Percentiles rank a stretch among this genome's conserved stretches.
Conservation (phyloP, 2,113 vertebrate species). For the Eurypyga helias region DNA sequence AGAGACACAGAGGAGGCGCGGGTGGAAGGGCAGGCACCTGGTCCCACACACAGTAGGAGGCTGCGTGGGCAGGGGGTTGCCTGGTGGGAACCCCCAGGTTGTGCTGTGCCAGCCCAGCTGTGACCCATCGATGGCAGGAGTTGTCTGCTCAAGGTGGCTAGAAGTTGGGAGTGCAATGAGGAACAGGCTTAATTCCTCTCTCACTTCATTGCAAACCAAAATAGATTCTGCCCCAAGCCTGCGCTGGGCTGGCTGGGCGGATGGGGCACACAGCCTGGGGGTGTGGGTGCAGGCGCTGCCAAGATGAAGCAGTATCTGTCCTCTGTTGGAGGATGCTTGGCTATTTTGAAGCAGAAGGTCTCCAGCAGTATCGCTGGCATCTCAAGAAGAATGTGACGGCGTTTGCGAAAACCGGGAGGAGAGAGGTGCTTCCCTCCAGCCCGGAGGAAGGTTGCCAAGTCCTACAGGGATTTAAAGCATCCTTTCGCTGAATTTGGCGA, state of each 20-base stretch:
- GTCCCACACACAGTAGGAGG: fast-evolving
- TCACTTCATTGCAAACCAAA: not conserved
- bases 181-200: not conserved
- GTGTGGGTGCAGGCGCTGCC: fast-evolving
- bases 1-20: not conserved
- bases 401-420: not conserved
- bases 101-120: not conserved
- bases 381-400: not conserved
- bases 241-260: not conserved
- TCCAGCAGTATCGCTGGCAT: not conserved
- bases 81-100: not conserved
- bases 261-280: fast-evolving
- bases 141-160: not conserved
- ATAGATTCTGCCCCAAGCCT: not conserved
- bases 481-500: not conserved
- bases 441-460: fast-evolving
- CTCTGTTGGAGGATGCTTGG: not conserved
- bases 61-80: not conserved
- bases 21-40: not conserved
- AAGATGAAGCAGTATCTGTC: fast-evolving
- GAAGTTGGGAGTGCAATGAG: not conserved
- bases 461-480: not conserved
- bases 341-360: not conserved
- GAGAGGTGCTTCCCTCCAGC: not conserved
- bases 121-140: not conserved